Percentiles rank a stretch among this genome's conserved stretches.
These are phyloP conservation scores for Acipenser ruthenus DNA, from an alignment of 2,797 vertebrate genomes.

Conservation along the genomic window DNA sequence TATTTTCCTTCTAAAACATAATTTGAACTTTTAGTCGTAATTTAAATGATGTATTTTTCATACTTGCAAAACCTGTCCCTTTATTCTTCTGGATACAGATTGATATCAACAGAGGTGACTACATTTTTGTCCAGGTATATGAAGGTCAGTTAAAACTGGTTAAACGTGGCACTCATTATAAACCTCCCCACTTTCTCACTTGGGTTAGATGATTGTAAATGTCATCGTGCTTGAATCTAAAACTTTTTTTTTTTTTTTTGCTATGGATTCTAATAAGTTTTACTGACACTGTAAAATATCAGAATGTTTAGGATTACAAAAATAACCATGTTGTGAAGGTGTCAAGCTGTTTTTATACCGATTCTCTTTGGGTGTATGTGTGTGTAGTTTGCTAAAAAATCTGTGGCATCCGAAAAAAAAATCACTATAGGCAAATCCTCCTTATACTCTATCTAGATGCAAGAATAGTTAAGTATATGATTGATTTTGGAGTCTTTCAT, in stretches of 20 bases:
- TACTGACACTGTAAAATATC: constrained; percentile 41
- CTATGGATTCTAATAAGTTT: constrained; percentile 20
- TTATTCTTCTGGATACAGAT: constrained; percentile 17
- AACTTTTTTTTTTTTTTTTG: constrained; percentile 27
- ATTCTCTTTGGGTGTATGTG: not conserved
- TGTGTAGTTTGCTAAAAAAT: no score
- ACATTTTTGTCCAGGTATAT: constrained; percentile 2
- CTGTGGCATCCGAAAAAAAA: not conserved
- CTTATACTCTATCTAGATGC: not conserved
- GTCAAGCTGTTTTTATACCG: constrained; percentile 5
- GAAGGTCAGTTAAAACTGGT: no score
- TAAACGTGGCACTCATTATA: constrained; percentile 25
- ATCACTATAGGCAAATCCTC: not conserved
- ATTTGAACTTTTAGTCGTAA: no score
- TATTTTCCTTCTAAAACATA: no score
- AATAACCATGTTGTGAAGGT: constrained; percentile 9
- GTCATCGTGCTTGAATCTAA: not conserved
- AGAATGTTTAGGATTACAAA: constrained; percentile 19
- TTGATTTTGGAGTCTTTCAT: no score
- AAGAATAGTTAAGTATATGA: no score
- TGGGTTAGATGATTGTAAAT: constrained; percentile 38
- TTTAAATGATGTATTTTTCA: no score
- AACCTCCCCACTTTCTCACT: constrained; percentile 40
- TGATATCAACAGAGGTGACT: not conserved
- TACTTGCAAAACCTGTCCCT: constrained; percentile 30